Percentiles rank a stretch among this genome's conserved stretches.
Evolutionary conservation across 2,888 invertebrate genomes (phyloP).

Genomic region (Elmis aenea): DNA sequence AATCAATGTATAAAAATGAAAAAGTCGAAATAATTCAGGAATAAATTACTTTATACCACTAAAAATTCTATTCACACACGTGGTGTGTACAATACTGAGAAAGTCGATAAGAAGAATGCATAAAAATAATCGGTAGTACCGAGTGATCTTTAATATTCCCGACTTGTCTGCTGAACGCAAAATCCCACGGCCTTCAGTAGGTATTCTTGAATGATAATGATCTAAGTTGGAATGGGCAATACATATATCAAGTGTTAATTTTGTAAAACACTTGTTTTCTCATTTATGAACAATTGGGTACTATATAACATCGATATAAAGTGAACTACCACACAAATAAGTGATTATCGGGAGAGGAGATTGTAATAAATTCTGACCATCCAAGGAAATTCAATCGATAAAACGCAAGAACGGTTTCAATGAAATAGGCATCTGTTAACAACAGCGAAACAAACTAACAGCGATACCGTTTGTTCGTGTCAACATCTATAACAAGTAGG

Average conservation of each 20-base stretch:
- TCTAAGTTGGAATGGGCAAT: conserved; percentile 4
- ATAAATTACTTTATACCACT: too few relatives aligned
- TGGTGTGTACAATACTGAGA: conserved; percentile 2
- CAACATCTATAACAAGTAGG: conserved; percentile 7
- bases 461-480: conserved; percentile 13
- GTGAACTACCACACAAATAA: conserved; percentile 20
- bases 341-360: conserved; percentile 11
- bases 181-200: conserved; percentile 29
- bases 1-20: too few relatives aligned
- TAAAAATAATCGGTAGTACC: conserved; percentile 6
- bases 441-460: too few relatives aligned
- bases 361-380: conserved; percentile 10
- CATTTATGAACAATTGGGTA: too few relatives aligned
- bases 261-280: too few relatives aligned
- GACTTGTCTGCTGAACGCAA: conserved; percentile 18
- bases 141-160: conserved; percentile 21
- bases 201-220: conserved; percentile 27
- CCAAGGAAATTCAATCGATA: conserved; percentile 12
- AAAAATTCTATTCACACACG: too few relatives aligned
- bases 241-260: too few relatives aligned
- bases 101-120: conserved; percentile 7
- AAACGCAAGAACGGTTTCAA: conserved; percentile 10
- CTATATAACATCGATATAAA: too few relatives aligned
- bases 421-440: conserved; percentile 11
- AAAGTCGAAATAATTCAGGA: too few relatives aligned